Base-by-base conservation (phyloP, 2,113 vertebrate genomes). In the Falco punctatus region DNA sequence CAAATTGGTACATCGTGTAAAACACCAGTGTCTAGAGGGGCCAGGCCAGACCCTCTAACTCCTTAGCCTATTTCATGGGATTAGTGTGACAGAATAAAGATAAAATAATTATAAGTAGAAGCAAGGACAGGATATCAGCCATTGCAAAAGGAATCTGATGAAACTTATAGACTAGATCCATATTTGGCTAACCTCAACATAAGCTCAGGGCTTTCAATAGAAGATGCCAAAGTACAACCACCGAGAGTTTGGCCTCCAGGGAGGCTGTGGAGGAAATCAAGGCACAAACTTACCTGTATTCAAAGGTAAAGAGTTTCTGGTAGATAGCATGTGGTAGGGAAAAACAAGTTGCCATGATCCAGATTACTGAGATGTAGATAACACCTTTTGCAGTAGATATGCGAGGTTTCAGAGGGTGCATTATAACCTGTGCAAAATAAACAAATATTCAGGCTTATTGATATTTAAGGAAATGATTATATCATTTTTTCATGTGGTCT, bases 271-370 rank as follows among this genome's bases (percentile, higher is more conserved):
- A 80, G 17, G 19, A 85, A 61, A 89, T 44, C 20, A 93, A 87
- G 71, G 24, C 27, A 66, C 9, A 19, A 51, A 51, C 97, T 98
- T 93, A 99, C 98, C 98, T 99, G 98, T 99, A 99, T 82, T 98
- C 96, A 91, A 99, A 99, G 40, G 97, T 99, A 85, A 99, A 98
- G 62, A 99, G 98, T 88, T 99, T 99, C 96, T 99, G 99, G 96
- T 99, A 99, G 98, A 99, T 99, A 17, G 99, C 99, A 32, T 99
- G 99, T 18, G 99, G 99, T 28, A 99, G 98, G 16, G 99, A 99
- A 94, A 99, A 99, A 94, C 98, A 99, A 13, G 98, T 97, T 33
- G 99, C 99, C 99, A 99, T 98, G 77, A 99, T 97, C 99, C 99
- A 99, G 92, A 99, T 99, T 66, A 98, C 79, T 24, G 94, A 92